phyloP scores from a whole-genome alignment of 2,113 vertebrate genomes.

The Lethenteron camtschaticum region DNA sequence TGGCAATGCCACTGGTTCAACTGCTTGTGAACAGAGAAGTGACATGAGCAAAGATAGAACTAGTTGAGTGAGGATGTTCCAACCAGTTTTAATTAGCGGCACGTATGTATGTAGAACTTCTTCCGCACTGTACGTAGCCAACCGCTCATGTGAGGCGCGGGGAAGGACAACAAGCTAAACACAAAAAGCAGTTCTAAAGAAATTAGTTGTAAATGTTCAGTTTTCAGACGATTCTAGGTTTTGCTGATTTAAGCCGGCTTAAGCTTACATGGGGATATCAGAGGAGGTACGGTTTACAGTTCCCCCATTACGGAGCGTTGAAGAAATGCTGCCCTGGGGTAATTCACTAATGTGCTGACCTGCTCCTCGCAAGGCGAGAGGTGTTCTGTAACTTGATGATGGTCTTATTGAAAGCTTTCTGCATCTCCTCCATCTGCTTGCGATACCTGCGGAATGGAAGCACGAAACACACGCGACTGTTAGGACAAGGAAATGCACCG shows the following conservation, averaged over 20 bases:
- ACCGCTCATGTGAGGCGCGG: too few relatives aligned
- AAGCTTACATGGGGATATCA: background rate
- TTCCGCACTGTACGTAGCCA: too few relatives aligned
- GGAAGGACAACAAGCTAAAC: background rate
- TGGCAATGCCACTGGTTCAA: too few relatives aligned
- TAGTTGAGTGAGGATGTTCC: too few relatives aligned
- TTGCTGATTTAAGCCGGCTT: background rate
- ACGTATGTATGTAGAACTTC: too few relatives aligned
- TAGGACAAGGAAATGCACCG: too few relatives aligned
- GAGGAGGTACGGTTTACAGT: background rate
- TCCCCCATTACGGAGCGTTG: background rate
- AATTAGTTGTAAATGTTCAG: background rate
- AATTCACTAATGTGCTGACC: constrained; percentile 23
- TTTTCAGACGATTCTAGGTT: background rate
- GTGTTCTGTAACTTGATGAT: constrained; percentile 97
- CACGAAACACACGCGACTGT: background rate
- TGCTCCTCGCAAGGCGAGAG: constrained; percentile 80
- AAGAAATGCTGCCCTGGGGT: background rate
- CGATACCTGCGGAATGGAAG: constrained; percentile 40
- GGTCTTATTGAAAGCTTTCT: constrained; percentile 92
- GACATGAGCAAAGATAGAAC: too few relatives aligned
- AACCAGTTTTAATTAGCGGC: too few relatives aligned
- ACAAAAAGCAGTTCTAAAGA: background rate
- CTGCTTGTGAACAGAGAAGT: too few relatives aligned
- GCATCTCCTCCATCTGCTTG: constrained; percentile 99